These are phyloP conservation scores for Pan paniscus DNA, from an alignment of 2,113 vertebrate genomes.

Conservation along the genomic window DNA sequence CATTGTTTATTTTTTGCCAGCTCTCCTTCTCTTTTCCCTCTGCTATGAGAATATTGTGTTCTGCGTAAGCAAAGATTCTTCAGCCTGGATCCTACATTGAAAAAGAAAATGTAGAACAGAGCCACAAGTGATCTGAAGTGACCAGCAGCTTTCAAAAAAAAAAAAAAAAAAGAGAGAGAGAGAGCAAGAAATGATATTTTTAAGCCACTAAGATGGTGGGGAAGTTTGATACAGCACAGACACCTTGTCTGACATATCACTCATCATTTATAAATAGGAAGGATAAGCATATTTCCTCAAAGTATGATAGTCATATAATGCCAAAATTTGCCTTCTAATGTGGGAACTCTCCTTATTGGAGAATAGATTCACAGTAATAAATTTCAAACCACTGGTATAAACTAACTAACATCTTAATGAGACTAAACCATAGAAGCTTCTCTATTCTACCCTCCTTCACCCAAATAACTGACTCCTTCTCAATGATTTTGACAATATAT, in stretches of 20 bases:
- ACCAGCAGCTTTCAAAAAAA: not conserved
- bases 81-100: not conserved
- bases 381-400: not conserved
- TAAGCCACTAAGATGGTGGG: not conserved
- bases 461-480: not conserved
- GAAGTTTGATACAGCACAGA: not conserved
- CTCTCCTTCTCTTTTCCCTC: not conserved
- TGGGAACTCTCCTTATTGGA: not conserved
- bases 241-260: not conserved
- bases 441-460: not conserved
- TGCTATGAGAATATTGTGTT: not conserved
- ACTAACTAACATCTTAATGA: not conserved
- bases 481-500: conserved; percentile 7
- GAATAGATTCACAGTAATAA: not conserved
- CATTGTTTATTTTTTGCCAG: not conserved
- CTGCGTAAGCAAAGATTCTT: not conserved
- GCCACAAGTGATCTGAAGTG: not conserved
- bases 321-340: not conserved
- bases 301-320: not conserved
- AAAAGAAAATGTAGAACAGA: not conserved
- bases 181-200: not conserved
- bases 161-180: accelerated
- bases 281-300: not conserved
- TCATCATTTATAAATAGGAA: not conserved
- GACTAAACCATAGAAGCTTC: not conserved